Conservation (phyloP, 64 coral and sea anemone species). For the Montipora foliosa region DNA sequence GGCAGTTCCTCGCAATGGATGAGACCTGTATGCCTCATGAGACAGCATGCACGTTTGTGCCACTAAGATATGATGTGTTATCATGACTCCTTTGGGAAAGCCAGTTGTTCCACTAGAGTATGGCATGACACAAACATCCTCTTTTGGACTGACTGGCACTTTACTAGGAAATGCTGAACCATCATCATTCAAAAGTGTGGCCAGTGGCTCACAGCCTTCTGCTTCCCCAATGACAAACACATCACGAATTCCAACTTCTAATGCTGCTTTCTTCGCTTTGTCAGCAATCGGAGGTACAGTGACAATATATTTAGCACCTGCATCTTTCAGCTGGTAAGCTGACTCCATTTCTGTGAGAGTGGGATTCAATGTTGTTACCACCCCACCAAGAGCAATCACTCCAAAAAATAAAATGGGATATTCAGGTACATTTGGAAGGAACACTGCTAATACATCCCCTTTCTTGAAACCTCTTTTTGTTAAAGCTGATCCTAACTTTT, state of each 20-base stretch:
- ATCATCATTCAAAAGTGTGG: constrained; percentile 61
- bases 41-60: constrained; percentile 15
- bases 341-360: constrained; percentile 70
- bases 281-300: constrained; percentile 63
- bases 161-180: neutral
- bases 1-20: neutral
- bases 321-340: constrained; percentile 44
- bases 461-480: constrained; percentile 71
- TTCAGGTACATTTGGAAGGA: constrained; percentile 76
- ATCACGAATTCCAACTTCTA: constrained; percentile 19
- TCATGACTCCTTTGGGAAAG: constrained; percentile 66
- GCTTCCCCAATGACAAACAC: constrained; percentile 72
- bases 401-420: constrained; percentile 71
- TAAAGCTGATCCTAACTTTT: constrained; percentile 70
- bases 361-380: constrained; percentile 65
- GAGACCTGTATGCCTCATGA: constrained; percentile 52
- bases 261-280: constrained; percentile 35
- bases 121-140: constrained; percentile 52
- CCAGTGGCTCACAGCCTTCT: constrained; percentile 67
- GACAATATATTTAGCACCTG: constrained; percentile 52
- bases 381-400: constrained; percentile 60
- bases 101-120: constrained; percentile 87
- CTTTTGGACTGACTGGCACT: constrained; percentile 18
- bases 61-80: constrained; percentile 80
- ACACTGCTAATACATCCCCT: constrained; percentile 70